A percentile compares a stretch with the other conserved stretches of the same genome.
These are phyloP conservation scores for Hormaphis cornu DNA, from an alignment of 1,140 invertebrate genomes.

Conservation along the genomic window DNA sequence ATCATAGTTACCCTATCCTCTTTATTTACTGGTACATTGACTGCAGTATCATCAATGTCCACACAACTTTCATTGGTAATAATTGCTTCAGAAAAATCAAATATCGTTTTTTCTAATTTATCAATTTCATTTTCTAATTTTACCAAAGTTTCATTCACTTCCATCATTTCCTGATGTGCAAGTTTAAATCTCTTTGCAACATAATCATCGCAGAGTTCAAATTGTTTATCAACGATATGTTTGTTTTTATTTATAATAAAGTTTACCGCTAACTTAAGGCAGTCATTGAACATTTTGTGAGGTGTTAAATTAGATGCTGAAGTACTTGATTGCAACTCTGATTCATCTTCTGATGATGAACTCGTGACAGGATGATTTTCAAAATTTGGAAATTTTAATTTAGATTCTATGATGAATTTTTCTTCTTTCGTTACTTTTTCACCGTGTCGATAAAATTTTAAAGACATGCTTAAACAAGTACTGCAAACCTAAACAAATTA, in stretches of 20 bases:
- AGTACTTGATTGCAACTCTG: background rate
- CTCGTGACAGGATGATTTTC: background rate
- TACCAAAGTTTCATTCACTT: background rate
- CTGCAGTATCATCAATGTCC: background rate
- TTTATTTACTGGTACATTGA: too few species aligned
- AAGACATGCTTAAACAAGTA: background rate
- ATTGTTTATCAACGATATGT: background rate
- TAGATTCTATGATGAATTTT: background rate
- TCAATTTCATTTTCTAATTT: background rate
- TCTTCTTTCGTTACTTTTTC: background rate
- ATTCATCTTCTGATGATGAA: background rate
- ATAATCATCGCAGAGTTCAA: background rate
- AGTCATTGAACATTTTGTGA: background rate
- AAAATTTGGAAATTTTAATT: background rate
- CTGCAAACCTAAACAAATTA: background rate
- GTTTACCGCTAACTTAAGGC: too few species aligned
- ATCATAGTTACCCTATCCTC: background rate
- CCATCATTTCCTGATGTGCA: background rate
- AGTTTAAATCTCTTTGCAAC: background rate
- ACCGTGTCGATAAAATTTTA: background rate
- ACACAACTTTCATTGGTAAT: background rate
- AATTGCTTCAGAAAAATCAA: background rate
- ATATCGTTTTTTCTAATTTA: background rate
- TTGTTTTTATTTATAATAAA: background rate
- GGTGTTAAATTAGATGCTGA: background rate